Percentiles rank a stretch among this genome's conserved stretches.
phyloP scores from a whole-genome alignment of 2,797 vertebrate genomes.

The Gastrophryne carolinensis region DNA sequence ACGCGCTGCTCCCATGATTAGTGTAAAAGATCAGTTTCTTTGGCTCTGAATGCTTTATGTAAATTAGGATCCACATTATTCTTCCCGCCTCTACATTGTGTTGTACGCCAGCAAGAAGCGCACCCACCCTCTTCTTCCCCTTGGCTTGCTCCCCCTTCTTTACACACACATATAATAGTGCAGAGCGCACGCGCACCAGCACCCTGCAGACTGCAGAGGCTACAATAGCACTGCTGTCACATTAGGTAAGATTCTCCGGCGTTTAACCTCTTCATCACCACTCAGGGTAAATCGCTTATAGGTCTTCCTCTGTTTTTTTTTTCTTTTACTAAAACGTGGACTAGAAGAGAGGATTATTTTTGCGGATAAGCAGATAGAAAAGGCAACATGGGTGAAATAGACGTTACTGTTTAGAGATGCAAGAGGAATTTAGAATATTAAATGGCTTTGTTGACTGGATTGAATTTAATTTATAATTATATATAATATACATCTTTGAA shows the following conservation, averaged over 20 bases:
- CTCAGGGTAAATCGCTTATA: neutral
- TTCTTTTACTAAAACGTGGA: neutral
- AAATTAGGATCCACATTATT: neutral
- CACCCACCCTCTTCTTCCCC: neutral
- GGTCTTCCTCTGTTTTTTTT: neutral
- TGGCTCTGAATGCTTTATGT: no score
- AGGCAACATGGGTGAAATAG: neutral
- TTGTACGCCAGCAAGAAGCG: neutral
- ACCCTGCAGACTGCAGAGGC: conserved; percentile 40
- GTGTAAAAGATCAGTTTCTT: no score
- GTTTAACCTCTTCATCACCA: conserved; percentile 35
- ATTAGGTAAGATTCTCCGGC: conserved; percentile 24
- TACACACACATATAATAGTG: conserved; percentile 27
- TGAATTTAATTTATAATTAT: neutral
- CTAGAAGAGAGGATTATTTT: neutral
- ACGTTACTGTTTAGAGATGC: neutral
- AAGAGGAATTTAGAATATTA: neutral
- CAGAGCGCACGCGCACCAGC: conserved; percentile 29
- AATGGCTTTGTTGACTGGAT: neutral
- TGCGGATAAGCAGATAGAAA: neutral
- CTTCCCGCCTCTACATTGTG: neutral
- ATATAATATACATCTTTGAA: neutral
- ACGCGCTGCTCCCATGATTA: no score
- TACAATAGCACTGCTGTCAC: conserved; percentile 1
- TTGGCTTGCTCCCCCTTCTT: neutral